Evolutionary conservation across 1,140 invertebrate genomes (phyloP), one percentile per base, ranked within the genome.

Genomic region (Cyphomyrmex costatus): DNA sequence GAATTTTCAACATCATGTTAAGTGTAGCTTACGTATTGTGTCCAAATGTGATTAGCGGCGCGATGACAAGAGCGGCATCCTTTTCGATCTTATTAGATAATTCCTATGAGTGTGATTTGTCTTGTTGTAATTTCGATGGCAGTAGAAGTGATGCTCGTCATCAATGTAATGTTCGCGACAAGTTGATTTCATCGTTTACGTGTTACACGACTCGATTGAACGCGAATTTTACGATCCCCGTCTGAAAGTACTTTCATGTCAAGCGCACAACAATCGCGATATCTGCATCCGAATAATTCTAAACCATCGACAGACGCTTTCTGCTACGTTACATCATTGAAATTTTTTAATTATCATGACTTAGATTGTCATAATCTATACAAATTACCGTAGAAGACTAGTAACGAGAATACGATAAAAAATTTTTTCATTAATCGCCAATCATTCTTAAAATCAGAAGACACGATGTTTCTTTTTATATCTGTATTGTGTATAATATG

Each of bases 21-120:
- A 49, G 36, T 33, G 68, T 30, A 49, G 19, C 30, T 30, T 82
- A 27, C 53, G 51, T 51, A 5, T 49, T 58, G 24, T 7, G 24
- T 33, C 19, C 6, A 53, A 71, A 46, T 3, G 42, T 16, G 24
- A 73, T 46, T 60, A 14, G 19, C n/a, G 21, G 14, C 6, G 24
- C 21, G 8, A 70, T 6, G 46, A 33, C 14, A 82, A 60, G 3
- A 46, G 36, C 42, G 53, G 14, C n/a, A 19, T 46, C 12, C 7
- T 46, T 60, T 74, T 74, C 14, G 24, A 8, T 83, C 24, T 74
- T 74, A 60, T 83, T 83, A 61, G 27, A 19, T 60, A 33, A 74
- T 73, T 83, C 2, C 79, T 24, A 46, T 4, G 24, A 60, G 19
- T 60, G 24, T 21, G 68, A 14, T 42, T 27, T 30, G 19, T 42